phyloP scores from a whole-genome alignment of 2,888 invertebrate genomes.

The Polyommatus iphigenia region DNA sequence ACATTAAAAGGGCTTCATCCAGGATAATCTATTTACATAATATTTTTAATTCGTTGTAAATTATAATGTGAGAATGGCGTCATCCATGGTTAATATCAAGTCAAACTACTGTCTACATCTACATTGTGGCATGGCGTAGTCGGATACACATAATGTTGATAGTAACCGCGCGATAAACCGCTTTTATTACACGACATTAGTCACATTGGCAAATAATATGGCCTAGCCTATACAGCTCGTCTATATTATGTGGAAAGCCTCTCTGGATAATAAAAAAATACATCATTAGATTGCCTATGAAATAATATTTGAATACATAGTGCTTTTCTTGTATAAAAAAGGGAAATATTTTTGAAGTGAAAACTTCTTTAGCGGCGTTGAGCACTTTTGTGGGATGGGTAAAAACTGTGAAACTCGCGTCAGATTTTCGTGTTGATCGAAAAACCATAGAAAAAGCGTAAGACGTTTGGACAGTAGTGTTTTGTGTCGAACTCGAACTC shows the following conservation, averaged over 20 bases:
- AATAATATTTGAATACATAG: background rate
- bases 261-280: background rate
- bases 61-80: no score
- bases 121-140: constrained; percentile 35
- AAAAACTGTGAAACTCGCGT: no score
- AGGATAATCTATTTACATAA: no score
- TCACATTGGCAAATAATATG: constrained; percentile 14
- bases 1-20: no score
- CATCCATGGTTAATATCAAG: background rate
- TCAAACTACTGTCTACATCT: background rate
- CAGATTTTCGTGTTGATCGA: no score
- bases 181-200: constrained; percentile 18
- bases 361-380: no score
- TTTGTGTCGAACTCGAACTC: no score
- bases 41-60: no score
- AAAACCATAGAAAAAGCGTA: no score
- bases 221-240: background rate
- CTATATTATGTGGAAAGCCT: background rate
- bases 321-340: background rate
- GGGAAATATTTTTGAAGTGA: background rate
- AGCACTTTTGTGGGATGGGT: no score
- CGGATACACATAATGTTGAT: constrained; percentile 42
- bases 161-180: constrained; percentile 41
- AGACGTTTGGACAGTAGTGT: no score
- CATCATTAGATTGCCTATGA: background rate